phyloP scores from a whole-genome alignment of 2,888 invertebrate species.

The Rapana venosa region DNA sequence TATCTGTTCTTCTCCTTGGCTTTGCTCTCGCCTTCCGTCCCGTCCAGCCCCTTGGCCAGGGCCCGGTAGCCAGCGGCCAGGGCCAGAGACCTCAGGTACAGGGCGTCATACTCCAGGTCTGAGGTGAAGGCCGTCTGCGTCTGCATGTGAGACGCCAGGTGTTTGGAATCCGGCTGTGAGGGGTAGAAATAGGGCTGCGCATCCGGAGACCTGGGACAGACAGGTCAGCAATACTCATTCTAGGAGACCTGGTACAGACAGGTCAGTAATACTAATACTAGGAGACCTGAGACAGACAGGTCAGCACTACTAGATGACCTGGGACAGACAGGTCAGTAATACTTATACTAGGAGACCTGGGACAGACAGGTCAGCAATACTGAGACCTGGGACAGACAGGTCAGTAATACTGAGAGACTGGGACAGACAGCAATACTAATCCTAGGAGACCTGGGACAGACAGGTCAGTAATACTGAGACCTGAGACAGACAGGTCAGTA shows the following conservation, averaged over 20 bases:
- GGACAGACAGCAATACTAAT: too few relatives aligned
- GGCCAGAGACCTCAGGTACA: conserved; percentile 25
- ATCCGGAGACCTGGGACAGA: not conserved
- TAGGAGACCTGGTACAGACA: too few relatives aligned
- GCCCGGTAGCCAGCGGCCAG: conserved; percentile 29
- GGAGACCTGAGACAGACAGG: too few relatives aligned
- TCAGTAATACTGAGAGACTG: too few relatives aligned
- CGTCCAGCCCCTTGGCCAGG: conserved; percentile 6
- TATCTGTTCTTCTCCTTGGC: not conserved
- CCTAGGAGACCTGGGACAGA: too few relatives aligned
- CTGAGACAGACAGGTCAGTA: too few relatives aligned
- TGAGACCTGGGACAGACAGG: too few relatives aligned
- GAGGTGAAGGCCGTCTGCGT: conserved; percentile 23
- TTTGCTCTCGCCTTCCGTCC: not conserved
- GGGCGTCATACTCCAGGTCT: conserved; percentile 38
- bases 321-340: too few relatives aligned
- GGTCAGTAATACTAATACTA: too few relatives aligned
- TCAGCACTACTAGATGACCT: too few relatives aligned
- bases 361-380: not conserved
- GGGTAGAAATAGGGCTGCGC: conserved; percentile 8
- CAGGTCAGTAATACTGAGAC: too few relatives aligned
- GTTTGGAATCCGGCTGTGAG: conserved; percentile 2
- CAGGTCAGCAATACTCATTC: not conserved
- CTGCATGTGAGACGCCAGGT: conserved; percentile 25
- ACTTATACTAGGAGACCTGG: not conserved